Base-by-base conservation (phyloP, 1,140 invertebrate species). In the Heliconius himera region DNA sequence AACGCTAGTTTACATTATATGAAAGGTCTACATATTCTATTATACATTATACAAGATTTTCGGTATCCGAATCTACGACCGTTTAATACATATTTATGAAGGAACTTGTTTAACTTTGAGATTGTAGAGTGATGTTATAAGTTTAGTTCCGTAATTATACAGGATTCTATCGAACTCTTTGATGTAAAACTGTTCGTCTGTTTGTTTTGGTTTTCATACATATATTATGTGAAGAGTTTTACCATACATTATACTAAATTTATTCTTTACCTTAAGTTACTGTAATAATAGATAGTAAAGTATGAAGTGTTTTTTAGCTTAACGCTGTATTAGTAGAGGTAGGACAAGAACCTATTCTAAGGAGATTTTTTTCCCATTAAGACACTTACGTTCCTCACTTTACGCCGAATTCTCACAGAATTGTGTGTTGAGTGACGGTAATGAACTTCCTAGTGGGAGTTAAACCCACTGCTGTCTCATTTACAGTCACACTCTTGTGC, bases 191-290 rank as follows among this genome's bases (percentile, higher is more conserved):
- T 66, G 26, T 66, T 29, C 26, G 26, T 29, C 2, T 66, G 60
- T 66, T 66, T 18, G 60, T 66, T 66, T 29, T 66, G 60, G 26
- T 66, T 66, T 29, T 66, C 60, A 29, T 66, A 66, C 60, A 66
- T 66, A 66, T 4, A 66, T 29, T 18, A 66, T 66, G 56, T 29
- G 56, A 22, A 26, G 56, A 20, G 56, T 26, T 8, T 60, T 8
- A 13, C 22, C 11, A 26, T 29, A 20, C 6, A 56, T 16, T 22
- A 56, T 11, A 22, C 54, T 56, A 1, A 20, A 20, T 20, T 51
- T 51, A 51, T 51, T 51, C 6, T 18, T 20, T 20, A 51, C 18
- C 18, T 18, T 51, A 51, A 51, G 2, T 8, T 51, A 51, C 0
- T 51, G 18, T 18, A 8, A 56, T 8, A 46, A 46, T 46, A 41